Base-by-base conservation (phyloP, 2,888 invertebrate species). In the Herminia tarsipennalis region DNA sequence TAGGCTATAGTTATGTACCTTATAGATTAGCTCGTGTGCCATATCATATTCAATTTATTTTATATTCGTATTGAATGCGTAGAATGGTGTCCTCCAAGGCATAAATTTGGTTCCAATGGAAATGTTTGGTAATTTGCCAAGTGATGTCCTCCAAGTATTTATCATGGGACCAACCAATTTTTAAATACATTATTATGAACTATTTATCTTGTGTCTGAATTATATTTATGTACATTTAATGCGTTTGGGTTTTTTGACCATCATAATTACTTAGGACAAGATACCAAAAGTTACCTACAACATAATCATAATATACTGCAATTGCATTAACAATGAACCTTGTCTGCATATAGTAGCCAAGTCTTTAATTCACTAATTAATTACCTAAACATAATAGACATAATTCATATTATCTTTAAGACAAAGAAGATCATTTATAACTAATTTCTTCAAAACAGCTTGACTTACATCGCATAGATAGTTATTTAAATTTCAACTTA, bases 361-460 rank as follows among this genome's bases (percentile, higher is more conserved):
- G 17, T 17, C 17, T 16, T 36, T 16, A 36, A 36, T 4, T 25
- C 16, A 14, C 12, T n/a, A 61, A 6, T 41, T 52, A 48, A 49
- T 57, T 21, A 57, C 42, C 22, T 51, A 27, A 52, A 13, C 18
- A 6, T 49, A 52, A 45, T 43, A 35, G 16, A 48, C 30, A 45
- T 37, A 61, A 51, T 62, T 38, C 30, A 40, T 39, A 28, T 10
- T 46, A 62, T 44, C 42, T 43, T 44, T 48, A 28, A 57, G 45
- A 66, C 58, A 56, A 56, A 27, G 40, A 12, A 14, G 5, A 17
- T 42, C 45, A 42, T 35, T 61, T 52, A 62, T 32, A 22, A 45
- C 41, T 9, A 25, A 37, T 13, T 37, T 24, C 33, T 25, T 25
- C 17, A 54, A 4, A 29, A 35, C 6, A 43, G 35, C 4, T 45